These are phyloP conservation scores for Popillia japonica DNA, from an alignment of 1,140 invertebrate genomes.

Conservation along the genomic window DNA sequence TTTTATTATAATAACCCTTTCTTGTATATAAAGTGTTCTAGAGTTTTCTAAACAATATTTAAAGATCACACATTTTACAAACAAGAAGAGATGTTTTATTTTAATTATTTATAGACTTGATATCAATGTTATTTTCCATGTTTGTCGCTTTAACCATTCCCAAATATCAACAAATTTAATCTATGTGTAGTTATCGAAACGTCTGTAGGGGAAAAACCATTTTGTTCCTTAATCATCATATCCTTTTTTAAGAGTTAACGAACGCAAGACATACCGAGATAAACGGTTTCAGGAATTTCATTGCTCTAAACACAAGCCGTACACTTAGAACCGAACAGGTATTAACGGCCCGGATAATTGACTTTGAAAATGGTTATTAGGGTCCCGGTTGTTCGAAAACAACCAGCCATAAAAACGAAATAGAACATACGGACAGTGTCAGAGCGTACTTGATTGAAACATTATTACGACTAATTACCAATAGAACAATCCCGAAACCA, in stretches of 20 bases:
- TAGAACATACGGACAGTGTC: background rate
- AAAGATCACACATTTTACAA: no score
- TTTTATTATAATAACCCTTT: no score
- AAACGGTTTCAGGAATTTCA: background rate
- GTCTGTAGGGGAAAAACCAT: no score
- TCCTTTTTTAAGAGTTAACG: background rate
- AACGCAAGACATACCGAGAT: background rate
- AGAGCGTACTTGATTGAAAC: slow-evolving; percentile 34
- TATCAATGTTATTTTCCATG: no score
- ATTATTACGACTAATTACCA: slow-evolving; percentile 39
- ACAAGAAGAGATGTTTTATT: no score
- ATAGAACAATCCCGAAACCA: slow-evolving; percentile 36
- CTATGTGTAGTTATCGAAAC: no score
- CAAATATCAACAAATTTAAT: no score
- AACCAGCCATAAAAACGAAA: slow-evolving; percentile 1
- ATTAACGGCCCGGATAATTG: slow-evolving; percentile 8
- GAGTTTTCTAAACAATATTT: no score
- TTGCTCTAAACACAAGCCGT: background rate
- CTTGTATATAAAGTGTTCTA: no score
- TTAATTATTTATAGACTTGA: no score
- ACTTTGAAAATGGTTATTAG: slow-evolving; percentile 25
- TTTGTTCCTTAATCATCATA: background rate
- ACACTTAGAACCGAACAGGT: background rate
- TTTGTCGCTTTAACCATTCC: no score
- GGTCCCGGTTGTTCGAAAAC: background rate